Percentiles rank a stretch among this genome's conserved stretches.
These are phyloP conservation scores for Neolamprologus multifasciatus DNA, from an alignment of 2,797 vertebrate species.

Conservation along the genomic window DNA sequence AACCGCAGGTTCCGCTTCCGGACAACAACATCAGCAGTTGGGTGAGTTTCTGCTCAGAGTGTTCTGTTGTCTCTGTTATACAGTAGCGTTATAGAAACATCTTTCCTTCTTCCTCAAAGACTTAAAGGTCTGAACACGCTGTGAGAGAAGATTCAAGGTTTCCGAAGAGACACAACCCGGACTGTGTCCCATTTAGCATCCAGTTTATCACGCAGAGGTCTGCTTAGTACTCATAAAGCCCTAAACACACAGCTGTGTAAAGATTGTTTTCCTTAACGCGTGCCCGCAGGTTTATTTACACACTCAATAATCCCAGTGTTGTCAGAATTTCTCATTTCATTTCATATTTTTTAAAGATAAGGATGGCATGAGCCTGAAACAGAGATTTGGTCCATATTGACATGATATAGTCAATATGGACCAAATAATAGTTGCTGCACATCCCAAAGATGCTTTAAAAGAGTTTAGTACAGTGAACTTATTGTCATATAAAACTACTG, in stretches of 20 bases:
- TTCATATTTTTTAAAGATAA: background rate
- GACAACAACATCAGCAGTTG: background rate
- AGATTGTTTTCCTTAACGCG: too few relatives aligned
- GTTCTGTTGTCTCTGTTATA: background rate
- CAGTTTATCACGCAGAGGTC: background rate
- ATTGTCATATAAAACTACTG: background rate
- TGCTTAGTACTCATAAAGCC: background rate
- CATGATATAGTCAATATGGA: too few relatives aligned
- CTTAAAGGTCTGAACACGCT: background rate
- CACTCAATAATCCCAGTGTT: background rate
- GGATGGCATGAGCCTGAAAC: background rate
- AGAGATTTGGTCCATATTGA: background rate
- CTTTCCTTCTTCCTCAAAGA: rapidly evolving
- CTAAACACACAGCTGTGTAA: background rate
- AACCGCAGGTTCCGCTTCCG: background rate
- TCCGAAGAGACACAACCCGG: background rate
- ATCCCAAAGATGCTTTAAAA: background rate
- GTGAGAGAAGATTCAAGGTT: background rate
- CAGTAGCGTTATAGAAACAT: background rate
- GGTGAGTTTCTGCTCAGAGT: slow-evolving; percentile 30
- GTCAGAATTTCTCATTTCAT: background rate
- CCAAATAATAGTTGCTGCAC: background rate
- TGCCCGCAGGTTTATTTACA: background rate
- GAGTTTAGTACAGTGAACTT: background rate
- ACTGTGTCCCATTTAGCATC: background rate